phyloP scores from a whole-genome alignment of 2,888 invertebrate genomes.

The Autographa pulchrina region DNA sequence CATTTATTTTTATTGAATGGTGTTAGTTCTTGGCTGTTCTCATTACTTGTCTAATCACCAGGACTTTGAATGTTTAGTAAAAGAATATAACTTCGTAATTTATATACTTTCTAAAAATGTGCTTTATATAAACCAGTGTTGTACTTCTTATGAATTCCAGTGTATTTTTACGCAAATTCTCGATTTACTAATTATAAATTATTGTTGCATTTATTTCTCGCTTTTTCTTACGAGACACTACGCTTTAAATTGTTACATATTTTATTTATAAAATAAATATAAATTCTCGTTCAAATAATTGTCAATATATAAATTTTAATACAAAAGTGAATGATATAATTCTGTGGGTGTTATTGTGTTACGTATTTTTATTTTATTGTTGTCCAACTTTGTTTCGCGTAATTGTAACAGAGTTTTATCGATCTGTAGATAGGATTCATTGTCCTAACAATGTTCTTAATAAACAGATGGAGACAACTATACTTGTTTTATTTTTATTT shows the following conservation, averaged over 20 bases:
- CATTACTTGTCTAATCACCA: no score
- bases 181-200: neutral
- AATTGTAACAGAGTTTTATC: constrained; percentile 86
- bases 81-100: no score
- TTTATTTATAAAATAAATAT: neutral
- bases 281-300: constrained; percentile 24
- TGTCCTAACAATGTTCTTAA: constrained; percentile 85
- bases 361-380: constrained; percentile 84
- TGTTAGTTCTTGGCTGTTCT: neutral
- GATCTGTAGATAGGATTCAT: constrained; percentile 79
- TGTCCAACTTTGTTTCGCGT: constrained; percentile 85
- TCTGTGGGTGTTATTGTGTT: constrained; percentile 67
- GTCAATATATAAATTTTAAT: constrained; percentile 22
- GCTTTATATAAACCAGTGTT: neutral
- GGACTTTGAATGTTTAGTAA: no score
- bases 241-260: constrained; percentile 33
- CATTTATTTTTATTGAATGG: neutral
- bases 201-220: neutral
- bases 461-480: constrained; percentile 82
- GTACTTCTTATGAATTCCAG: neutral
- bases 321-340: constrained; percentile 38
- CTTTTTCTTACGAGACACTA: constrained; percentile 24
- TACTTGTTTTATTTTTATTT: constrained; percentile 60
- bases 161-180: neutral
- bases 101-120: neutral